Conservation (phyloP, 2,797 vertebrate genomes). For the Smutsia temminckii region DNA sequence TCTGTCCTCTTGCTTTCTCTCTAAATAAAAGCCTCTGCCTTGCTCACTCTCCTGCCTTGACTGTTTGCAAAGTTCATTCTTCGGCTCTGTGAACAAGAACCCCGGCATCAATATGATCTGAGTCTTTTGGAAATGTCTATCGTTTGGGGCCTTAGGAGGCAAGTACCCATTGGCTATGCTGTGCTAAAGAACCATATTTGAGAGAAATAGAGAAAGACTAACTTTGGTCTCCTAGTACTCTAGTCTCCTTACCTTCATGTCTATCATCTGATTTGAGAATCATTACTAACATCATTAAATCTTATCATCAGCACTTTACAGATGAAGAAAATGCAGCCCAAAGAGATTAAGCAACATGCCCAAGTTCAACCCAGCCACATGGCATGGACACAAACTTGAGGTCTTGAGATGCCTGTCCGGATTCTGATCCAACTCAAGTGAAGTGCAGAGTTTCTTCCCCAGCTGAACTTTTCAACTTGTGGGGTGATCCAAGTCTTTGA, state of each 20-base stretch:
- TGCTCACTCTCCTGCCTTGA: too few relatives aligned
- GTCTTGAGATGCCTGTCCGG: background rate
- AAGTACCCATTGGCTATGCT: background rate
- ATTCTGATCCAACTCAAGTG: background rate
- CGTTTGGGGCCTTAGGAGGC: background rate
- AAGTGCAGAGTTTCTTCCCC: background rate
- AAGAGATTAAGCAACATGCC: background rate
- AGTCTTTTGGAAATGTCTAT: constrained; percentile 11
- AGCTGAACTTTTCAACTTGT: constrained; percentile 50
- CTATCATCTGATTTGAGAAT: constrained; percentile 16
- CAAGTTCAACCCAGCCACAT: background rate
- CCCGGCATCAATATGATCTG: background rate
- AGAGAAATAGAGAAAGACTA: constrained; percentile 52
- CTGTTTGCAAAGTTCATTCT: too few relatives aligned
- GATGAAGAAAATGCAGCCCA: background rate
- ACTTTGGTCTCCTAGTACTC: constrained; percentile 31
- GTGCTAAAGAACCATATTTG: background rate
- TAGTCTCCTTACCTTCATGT: background rate
- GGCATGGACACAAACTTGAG: background rate
- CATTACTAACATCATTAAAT: background rate
- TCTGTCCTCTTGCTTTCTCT: too few relatives aligned
- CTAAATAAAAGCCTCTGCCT: too few relatives aligned
- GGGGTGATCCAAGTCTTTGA: background rate
- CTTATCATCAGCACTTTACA: background rate
- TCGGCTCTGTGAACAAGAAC: too few relatives aligned